Base-by-base conservation (phyloP, 1,140 invertebrate genomes). In the Apocrypta bakeri region DNA sequence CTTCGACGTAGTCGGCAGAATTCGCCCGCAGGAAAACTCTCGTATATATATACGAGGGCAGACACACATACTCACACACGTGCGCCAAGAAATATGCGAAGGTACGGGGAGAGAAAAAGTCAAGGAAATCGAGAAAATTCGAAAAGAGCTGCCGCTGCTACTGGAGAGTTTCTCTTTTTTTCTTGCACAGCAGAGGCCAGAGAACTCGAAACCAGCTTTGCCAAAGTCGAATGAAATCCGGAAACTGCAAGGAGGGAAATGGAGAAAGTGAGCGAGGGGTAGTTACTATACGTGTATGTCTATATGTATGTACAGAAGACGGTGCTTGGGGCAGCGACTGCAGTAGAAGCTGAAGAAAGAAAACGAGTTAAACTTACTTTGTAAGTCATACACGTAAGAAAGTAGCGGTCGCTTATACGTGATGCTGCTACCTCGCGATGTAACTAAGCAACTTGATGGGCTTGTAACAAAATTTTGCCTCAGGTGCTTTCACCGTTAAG, bases 341-440 rank as follows among this genome's bases (percentile, higher is more conserved):
- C 21, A 56, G 21, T 27, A 69, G 33, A 79, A 56, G 68, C 14
- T 8, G 31, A 25, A 68, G 42, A 83, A 42, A 76, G 85, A 74
- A 85, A 86, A 85, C 73, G 63, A 84, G 69, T 74, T 25, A 66
- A 81, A 66, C 56, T 81, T 66, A 61, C 33, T 81, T 74, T 40
- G 56, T 42, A 85, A 84, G 83, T 82, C 33, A 69, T 76, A 37
- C 77, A 79, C 31, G 71, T 71, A 75, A 61, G 77, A 77, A 83
- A 25, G 77, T 76, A 27, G 29, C 73, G 33, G 81, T 83, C 21
- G 82, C 78, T 81, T 56, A 2, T 56, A 56, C 48, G 14, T n/a
- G 79, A 83, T 78, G 76, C 85, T 83, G 85, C 6, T 48, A 14
- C n/a, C n/a, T n/a, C 14, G 21, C 24, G 11, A 2, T 56, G 14